Evolutionary conservation across 2,113 vertebrate species (phyloP), one percentile per base, ranked within the genome.

Genomic region (Gymnobelideus leadbeateri): DNA sequence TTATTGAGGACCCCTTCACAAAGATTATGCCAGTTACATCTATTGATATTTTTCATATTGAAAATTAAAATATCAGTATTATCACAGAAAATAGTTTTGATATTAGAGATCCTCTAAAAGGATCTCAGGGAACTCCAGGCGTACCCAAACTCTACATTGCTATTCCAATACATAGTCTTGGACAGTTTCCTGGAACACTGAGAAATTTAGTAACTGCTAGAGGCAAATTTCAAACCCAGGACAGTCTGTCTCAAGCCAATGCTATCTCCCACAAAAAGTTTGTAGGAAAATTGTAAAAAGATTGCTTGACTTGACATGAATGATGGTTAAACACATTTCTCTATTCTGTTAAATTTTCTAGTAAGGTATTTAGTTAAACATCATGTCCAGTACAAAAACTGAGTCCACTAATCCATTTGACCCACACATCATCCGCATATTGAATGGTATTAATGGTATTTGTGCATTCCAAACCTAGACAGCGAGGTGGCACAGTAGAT

Each of bases 401-500:
- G 49, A 92, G 49, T 53, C 3, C 23, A 89, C 19, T n/a, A 21
- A 89, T 23, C 14, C 37, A 37, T 52, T 92, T 95, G 6, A 52
- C 25, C 23, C 26, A 24, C 52, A 2, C 2, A 37, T 68, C 28
- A 12, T 11, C 50, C 55, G 9, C 50, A 28, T 93, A 50, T 89
- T 84, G 94, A 84, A 46, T 68, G 47, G 52, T 53, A 11, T 28
- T 12, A 92, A 31, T 31, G 51, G 54, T 91, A 91, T 92, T 47
- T 95, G 49, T 54, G 94, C 91, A 50, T 51, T n/a, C 26, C 53
- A 92, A 68, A 55, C 25, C 90, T 46, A 61, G 77, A 91, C 55
- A 28, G 26, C 25, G 28, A 57, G 9, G 8, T 28, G 26, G 26
- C 25, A 57, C 2, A 28, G 26, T 57, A 57, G 55, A 57, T 57